phyloP scores from a whole-genome alignment of 2,888 invertebrate genomes.

The Pachydiplax longipennis region DNA sequence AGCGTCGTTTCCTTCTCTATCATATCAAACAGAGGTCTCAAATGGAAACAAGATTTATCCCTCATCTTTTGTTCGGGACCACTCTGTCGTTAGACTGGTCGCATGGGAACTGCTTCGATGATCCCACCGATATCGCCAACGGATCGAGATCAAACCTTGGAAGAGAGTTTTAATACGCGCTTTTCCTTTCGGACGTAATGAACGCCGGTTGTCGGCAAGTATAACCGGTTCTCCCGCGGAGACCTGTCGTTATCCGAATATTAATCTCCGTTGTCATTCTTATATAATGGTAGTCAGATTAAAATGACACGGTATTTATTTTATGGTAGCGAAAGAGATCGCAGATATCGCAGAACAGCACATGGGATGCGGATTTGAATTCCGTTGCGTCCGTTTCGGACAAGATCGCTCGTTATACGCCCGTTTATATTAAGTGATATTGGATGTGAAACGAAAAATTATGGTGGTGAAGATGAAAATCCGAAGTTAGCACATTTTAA shows the following conservation, averaged over 20 bases:
- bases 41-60: too few species aligned
- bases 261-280: background rate
- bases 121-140: background rate
- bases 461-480: too few species aligned
- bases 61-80: too few species aligned
- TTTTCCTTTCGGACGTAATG: background rate
- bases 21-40: too few species aligned
- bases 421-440: too few species aligned
- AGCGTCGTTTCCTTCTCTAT: too few species aligned
- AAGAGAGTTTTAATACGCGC: background rate
- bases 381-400: background rate
- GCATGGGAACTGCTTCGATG: background rate
- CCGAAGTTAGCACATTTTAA: too few species aligned
- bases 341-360: background rate
- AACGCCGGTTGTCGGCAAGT: background rate
- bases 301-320: background rate
- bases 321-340: background rate
- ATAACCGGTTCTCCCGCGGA: background rate
- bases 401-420: too few species aligned
- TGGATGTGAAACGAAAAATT: too few species aligned
- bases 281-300: background rate
- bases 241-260: background rate
- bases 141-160: background rate
- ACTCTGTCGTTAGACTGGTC: background rate
- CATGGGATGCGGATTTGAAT: background rate